phyloP scores from a whole-genome alignment of 2,888 invertebrate species.

The Eremobia ochroleuca region DNA sequence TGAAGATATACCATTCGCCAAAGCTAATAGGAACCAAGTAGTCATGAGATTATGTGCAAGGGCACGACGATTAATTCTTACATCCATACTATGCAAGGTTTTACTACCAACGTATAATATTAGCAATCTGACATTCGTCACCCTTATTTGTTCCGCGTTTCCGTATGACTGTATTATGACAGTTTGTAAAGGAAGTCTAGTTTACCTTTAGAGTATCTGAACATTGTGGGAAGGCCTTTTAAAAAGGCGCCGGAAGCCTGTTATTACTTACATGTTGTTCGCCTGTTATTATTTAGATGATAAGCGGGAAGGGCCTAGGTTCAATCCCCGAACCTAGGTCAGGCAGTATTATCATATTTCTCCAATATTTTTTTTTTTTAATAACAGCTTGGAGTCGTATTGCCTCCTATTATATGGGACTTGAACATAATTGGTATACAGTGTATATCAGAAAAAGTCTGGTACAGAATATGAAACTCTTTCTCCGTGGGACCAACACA shows the following conservation, averaged over 20 bases:
- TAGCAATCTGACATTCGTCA: slow-evolving; percentile 56
- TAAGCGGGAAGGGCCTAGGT: not conserved
- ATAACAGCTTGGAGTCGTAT: too few relatives aligned
- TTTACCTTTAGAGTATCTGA: not conserved
- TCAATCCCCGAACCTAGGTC: not conserved
- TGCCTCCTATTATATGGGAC: not conserved
- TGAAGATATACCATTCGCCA: not conserved
- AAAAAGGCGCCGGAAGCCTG: not conserved
- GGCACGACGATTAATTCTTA: slow-evolving; percentile 44
- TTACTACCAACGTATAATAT: slow-evolving; percentile 27
- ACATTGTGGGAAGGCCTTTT: not conserved
- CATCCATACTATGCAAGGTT: slow-evolving; percentile 33
- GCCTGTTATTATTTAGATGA: not conserved
- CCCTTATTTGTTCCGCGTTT: slow-evolving; percentile 43
- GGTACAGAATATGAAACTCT: not conserved
- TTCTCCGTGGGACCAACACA: not conserved
- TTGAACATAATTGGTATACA: not conserved
- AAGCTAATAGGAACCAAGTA: slow-evolving; percentile 1
- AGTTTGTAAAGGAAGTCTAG: not conserved
- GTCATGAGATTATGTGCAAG: slow-evolving; percentile 27
- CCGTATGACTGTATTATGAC: slow-evolving; percentile 34
- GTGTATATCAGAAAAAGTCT: not conserved
- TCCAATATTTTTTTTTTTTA: not conserved
- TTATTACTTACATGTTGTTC: not conserved
- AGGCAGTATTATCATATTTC: not conserved